Evolutionary conservation across 1,140 invertebrate species (phyloP), one percentile per base, ranked within the genome.

Genomic region (Papilio aristodemus): DNA sequence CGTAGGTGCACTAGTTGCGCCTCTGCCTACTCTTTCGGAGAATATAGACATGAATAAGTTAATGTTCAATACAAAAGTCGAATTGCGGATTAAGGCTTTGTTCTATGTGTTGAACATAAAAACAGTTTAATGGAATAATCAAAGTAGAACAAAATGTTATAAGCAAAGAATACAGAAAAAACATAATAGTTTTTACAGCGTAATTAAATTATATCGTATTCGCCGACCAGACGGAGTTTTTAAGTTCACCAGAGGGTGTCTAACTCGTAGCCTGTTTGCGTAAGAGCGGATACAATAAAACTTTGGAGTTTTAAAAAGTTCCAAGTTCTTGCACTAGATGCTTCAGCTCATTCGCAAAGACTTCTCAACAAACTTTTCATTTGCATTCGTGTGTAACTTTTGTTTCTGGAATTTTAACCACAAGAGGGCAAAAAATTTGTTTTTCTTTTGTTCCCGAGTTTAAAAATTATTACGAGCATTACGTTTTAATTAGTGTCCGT

Each of bases 241-340:
- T 43, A 64, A 64, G 62, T 64, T 64, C 62, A 64, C 37, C 39
- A 43, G 62, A 64, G 60, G 27, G 60, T 63, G 62, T 64, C 62
- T 64, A 64, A 64, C 62, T 64, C 62, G 38, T 32, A 64, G 38
- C 62, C 38, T 64, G 62, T 64, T 64, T 64, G 62, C 62, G 39
- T 64, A 64, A 64, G 17, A 64, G 62, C 39, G 38, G 62, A 64
- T 64, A 64, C 62, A 64, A 64, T 64, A 64, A 64, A 64, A 64
- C 62, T 64, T 64, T 19, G 38, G 13, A 43, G 62, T 64, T 64
- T 64, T 64, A 25, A 64, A 64, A 64, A 64, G 39, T 64, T 64
- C 62, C 62, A 64, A 64, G 62, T 64, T 64, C 38, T 41, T 64
- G 39, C 59, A 36, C 59, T 62, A 37, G 59, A 62, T 62, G 59